These are phyloP conservation scores for Ivindomyrus marchei DNA, from an alignment of 2,113 vertebrate species.

Conservation along the genomic window DNA sequence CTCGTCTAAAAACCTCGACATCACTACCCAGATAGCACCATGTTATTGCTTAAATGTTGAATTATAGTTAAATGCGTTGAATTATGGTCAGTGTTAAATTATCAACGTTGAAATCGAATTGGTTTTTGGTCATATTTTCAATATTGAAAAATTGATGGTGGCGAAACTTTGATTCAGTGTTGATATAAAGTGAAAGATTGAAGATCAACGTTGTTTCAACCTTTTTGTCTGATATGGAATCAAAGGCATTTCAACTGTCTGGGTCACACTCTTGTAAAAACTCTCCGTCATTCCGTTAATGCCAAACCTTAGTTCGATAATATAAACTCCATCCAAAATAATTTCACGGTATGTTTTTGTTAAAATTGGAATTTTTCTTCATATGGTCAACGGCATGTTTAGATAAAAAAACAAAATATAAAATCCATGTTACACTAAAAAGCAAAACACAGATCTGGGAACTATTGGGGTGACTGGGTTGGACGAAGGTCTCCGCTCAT, in stretches of 20 bases:
- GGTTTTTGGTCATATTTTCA: no score
- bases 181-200: no score
- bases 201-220: no score
- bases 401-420: background rate
- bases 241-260: no score
- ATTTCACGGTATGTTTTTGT: background rate
- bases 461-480: background rate
- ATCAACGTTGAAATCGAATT: no score
- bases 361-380: background rate
- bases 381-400: background rate
- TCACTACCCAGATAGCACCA: background rate
- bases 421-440: background rate
- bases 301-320: background rate
- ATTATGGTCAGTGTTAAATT: no score
- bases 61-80: no score
- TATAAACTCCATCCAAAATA: background rate
- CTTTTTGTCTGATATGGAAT: no score
- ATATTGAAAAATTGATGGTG: no score
- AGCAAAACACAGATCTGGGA: background rate
- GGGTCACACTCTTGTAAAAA: background rate
- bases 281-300: background rate
- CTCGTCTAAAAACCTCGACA: background rate
- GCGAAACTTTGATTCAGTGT: no score
- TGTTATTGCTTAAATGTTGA: no score
- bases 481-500: background rate